Evolutionary conservation across 2,113 vertebrate genomes (phyloP), one percentile per base, ranked within the genome.

Genomic region (Oxygymnocypris stewartii): DNA sequence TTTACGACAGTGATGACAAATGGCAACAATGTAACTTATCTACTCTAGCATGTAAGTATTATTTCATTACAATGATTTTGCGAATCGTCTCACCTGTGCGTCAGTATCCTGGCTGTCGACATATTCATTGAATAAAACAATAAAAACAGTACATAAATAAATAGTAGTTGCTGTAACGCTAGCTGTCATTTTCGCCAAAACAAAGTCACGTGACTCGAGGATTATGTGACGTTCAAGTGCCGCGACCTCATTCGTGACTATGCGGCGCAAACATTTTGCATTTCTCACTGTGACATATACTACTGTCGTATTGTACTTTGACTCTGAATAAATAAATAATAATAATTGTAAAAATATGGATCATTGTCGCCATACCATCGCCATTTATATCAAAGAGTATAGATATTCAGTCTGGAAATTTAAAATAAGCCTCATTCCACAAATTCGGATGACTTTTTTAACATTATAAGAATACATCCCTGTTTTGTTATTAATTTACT

Each of bases 181-280:
- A 89, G 92, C 90, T 92, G 85, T 93, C 94, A 95, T 95, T 89
- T 94, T 94, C n/a, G n/a, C n/a, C n/a, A n/a, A n/a, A n/a, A n/a
- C n/a, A n/a, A n/a, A n/a, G n/a, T n/a, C n/a, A n/a, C n/a, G n/a
- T n/a, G n/a, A n/a, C n/a, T n/a, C n/a, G n/a, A n/a, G n/a, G n/a
- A n/a, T n/a, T n/a, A n/a, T n/a, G n/a, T n/a, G n/a, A n/a, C n/a
- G n/a, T n/a, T n/a, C n/a, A n/a, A n/a, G n/a, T n/a, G n/a, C n/a
- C n/a, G n/a, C n/a, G n/a, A n/a, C n/a, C n/a, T n/a, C 31, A 8
- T 73, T 79, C n/a, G 31, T 10, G 73, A 40, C 14, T 4, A 47
- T 9, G 57, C 69, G 35, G 89, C 89, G 87, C 85, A 44, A n/a
- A 12, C 20, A 18, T 89, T 89, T 87, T 74, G 89, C 87, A 87